A percentile compares a stretch with the other conserved stretches of the same genome.
These are phyloP conservation scores for Pseudachorutes palmiensis DNA, from an alignment of 1,140 invertebrate species.

Conservation along the genomic window DNA sequence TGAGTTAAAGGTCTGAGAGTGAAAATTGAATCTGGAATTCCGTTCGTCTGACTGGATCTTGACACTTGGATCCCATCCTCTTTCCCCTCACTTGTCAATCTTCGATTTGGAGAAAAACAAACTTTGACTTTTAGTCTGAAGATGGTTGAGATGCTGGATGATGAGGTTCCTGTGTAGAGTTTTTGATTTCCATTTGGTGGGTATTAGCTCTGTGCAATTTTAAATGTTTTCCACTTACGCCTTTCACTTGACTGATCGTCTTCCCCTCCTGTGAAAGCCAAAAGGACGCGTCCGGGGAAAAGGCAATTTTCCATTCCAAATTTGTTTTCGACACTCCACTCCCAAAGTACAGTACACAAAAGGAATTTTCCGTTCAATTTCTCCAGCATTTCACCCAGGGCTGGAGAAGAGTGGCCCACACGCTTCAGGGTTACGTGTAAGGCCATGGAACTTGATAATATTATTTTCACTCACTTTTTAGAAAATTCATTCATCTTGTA, in stretches of 20 bases:
- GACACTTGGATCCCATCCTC: slow-evolving; percentile 1
- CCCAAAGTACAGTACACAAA: not conserved
- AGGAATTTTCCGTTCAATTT: slow-evolving; percentile 12
- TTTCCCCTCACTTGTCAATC: slow-evolving; percentile 3
- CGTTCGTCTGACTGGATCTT: not conserved
- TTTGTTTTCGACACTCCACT: too few relatives aligned
- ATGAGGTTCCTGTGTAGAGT: too few relatives aligned
- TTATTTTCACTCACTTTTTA: slow-evolving; percentile 11
- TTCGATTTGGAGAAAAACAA: not conserved
- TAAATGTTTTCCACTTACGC: slow-evolving; percentile 2
- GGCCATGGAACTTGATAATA: slow-evolving; percentile 1
- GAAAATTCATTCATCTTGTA: slow-evolving; percentile 8
- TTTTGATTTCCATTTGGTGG: too few relatives aligned
- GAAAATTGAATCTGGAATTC: slow-evolving; percentile 1
- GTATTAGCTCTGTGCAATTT: not conserved
- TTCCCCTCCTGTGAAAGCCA: not conserved
- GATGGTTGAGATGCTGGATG: too few relatives aligned
- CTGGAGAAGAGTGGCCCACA: too few relatives aligned
- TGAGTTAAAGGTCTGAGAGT: too few relatives aligned
- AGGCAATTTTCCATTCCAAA: not conserved
- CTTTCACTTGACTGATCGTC: not conserved
- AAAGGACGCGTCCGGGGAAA: not conserved
- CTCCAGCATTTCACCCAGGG: not conserved
- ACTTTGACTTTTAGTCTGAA: not conserved
- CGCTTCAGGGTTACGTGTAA: not conserved